Evolutionary conservation across 1,140 invertebrate species (phyloP), one percentile per base, ranked within the genome.

Genomic region (Hyles euphorbiae): DNA sequence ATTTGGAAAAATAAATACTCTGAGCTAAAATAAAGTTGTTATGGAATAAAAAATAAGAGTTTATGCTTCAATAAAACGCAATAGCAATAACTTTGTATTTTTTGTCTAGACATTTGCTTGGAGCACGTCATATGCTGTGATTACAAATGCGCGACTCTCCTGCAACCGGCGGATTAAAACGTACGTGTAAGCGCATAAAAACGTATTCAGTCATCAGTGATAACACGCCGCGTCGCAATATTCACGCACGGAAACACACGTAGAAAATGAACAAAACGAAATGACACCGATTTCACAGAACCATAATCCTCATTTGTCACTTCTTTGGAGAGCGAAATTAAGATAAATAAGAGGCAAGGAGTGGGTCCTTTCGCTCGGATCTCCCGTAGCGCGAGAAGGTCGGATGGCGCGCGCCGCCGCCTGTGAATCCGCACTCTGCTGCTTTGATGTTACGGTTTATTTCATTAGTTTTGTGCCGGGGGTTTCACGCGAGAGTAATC

Each of bases 301-400:
- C 61, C 63, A 71, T 76, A 78, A 78, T 74, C 65, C 74, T 58
- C 68, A 81, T 79, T 83, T 82, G 76, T 80, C 75, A 83, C 72
- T 77, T 81, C 72, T 81, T 72, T 74, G 61, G 68, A 67, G 72
- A 76, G 71, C 68, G 70, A 83, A 79, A 83, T 87, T 78, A 84
- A 84, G 78, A 85, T 81, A 83, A 81, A 83, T 79, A 83, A 81
- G 76, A 77, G 72, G 70, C 67, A 77, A 78, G 74, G 73, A 84
- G 76, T 76, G 75, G 74, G 78, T 77, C 78, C 81, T 87, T 84
- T 83, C 76, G 77, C 74, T 77, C 61, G 61, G 66, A 77, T 74
- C 62, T 63, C 43, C 57, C 61, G 34, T 22, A 40, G 47, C 61
- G 56, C 22, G 34, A 74, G 66, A 81, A 78, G 66, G 82, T 71